Percentiles rank a stretch among this genome's conserved stretches.
phyloP scores from a whole-genome alignment of 2,888 invertebrate genomes.

The Campoplex capitator region DNA sequence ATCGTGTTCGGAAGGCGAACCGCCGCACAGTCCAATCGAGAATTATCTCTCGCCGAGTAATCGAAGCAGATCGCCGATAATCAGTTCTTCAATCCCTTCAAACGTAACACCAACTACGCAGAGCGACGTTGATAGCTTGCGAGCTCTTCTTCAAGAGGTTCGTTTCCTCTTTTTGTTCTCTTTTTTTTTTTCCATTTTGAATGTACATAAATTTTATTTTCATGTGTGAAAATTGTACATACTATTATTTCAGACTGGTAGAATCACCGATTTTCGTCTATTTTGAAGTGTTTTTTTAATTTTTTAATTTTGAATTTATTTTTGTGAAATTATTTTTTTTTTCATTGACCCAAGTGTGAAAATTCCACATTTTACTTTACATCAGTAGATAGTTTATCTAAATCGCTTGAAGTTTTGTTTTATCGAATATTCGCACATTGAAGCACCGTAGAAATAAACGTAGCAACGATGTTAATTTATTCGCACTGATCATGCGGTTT shows the following conservation, averaged over 20 bases:
- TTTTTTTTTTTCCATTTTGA: constrained; percentile 12
- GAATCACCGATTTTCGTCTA: constrained; percentile 13
- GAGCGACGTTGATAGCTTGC: constrained; percentile 90
- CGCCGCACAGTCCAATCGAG: constrained; percentile 82
- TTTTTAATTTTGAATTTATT: not conserved
- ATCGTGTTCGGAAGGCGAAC: constrained; percentile 83
- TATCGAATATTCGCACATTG: not conserved
- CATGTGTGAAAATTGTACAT: constrained; percentile 15
- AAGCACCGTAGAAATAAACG: constrained; percentile 22
- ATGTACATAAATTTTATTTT: constrained; percentile 36
- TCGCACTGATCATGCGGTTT: constrained; percentile 35
- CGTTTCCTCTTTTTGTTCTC: constrained; percentile 68
- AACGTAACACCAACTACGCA: constrained; percentile 83
- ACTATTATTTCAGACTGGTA: constrained; percentile 12
- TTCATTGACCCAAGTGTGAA: not conserved
- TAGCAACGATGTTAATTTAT: not conserved
- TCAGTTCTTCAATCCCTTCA: constrained; percentile 83
- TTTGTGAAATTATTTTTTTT: not conserved
- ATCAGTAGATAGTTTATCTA: constrained; percentile 3
- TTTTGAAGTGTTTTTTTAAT: not conserved
- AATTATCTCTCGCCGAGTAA: constrained; percentile 79
- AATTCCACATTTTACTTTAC: not conserved
- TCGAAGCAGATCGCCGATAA: constrained; percentile 82
- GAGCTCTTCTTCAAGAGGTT: constrained; percentile 92
- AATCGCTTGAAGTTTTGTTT: constrained; percentile 45